These are phyloP conservation scores for Alloscopus bannaensis DNA, from an alignment of 2,888 invertebrate species.

Conservation along the genomic window DNA sequence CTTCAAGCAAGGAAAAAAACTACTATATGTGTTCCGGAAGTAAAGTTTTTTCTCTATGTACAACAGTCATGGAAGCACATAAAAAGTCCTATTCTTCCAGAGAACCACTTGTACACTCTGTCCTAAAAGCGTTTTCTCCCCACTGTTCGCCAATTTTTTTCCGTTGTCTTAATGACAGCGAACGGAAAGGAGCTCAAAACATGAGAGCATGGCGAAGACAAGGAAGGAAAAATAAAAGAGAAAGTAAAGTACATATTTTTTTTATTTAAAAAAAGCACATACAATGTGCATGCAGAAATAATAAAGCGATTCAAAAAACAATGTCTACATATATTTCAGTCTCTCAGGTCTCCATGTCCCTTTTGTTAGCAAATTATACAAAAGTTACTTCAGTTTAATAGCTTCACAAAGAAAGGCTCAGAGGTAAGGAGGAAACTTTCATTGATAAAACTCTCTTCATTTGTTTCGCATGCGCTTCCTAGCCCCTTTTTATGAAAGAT, in stretches of 20 bases:
- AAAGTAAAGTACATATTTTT: neutral
- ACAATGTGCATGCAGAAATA: no score
- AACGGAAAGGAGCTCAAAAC: neutral
- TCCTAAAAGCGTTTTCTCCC: neutral
- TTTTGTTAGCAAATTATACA: slow-evolving; percentile 39
- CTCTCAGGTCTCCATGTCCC: no score
- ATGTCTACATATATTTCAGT: no score
- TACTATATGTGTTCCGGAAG: slow-evolving; percentile 16
- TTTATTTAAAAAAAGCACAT: neutral
- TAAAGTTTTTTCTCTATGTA: neutral
- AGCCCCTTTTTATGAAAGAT: neutral
- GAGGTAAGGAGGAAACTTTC: slow-evolving; percentile 3
- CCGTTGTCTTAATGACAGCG: slow-evolving; percentile 1
- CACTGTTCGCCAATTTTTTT: no score
- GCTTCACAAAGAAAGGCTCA: neutral
- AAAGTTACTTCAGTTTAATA: slow-evolving; percentile 24
- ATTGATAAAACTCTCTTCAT: neutral
- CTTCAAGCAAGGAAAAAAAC: neutral
- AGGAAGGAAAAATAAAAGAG: slow-evolving; percentile 1
- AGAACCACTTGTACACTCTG: neutral
- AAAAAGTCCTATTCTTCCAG: neutral
- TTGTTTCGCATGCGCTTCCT: neutral
- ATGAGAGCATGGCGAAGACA: neutral
- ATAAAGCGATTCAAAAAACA: neutral
- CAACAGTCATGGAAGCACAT: neutral